phyloP scores from a whole-genome alignment of 1,140 invertebrate species.

The Drosophila pectinifera region DNA sequence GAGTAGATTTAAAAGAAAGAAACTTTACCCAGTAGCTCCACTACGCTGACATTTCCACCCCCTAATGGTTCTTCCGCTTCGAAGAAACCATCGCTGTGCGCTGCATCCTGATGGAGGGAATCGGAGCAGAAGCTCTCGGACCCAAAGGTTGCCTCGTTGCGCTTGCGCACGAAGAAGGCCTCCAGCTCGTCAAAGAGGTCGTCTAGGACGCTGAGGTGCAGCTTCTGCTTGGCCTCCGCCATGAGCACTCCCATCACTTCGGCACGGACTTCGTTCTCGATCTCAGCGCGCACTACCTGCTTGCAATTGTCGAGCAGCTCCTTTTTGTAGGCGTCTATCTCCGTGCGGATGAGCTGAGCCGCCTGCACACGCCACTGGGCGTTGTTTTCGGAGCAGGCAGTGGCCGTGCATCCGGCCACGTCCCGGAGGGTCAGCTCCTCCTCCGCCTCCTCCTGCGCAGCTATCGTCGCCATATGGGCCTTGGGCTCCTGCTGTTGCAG shows the following conservation, averaged over 20 bases:
- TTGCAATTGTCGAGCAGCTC: slow-evolving; percentile 39
- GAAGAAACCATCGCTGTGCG: slow-evolving; percentile 2
- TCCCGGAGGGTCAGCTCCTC: slow-evolving; percentile 21
- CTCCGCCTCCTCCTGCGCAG: slow-evolving; percentile 6
- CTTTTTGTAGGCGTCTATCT: slow-evolving; percentile 60
- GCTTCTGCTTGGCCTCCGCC: slow-evolving; percentile 37
- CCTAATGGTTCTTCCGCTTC: not conserved
- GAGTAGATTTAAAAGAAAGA: not conserved
- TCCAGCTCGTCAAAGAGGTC: slow-evolving; percentile 63
- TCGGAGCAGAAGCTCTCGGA: slow-evolving; percentile 39
- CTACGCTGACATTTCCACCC: not conserved
- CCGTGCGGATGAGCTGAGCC: slow-evolving; percentile 36
- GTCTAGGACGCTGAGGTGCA: slow-evolving; percentile 53
- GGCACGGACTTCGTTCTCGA: slow-evolving; percentile 57
- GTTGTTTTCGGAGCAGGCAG: slow-evolving; percentile 54
- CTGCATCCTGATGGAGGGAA: slow-evolving; percentile 1
- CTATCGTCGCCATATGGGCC: not conserved
- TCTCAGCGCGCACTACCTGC: slow-evolving; percentile 59
- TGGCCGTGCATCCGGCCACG: slow-evolving; percentile 25
- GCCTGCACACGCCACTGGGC: slow-evolving; percentile 59
- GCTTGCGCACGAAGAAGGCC: slow-evolving; percentile 56
- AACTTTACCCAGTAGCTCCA: slow-evolving; percentile 49
- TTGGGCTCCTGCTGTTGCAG: not conserved
- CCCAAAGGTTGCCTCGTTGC: slow-evolving; percentile 35
- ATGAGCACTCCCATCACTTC: slow-evolving; percentile 41